phyloP scores from a whole-genome alignment of 2,797 vertebrate species.

The Coregonus ussuriensis region DNA sequence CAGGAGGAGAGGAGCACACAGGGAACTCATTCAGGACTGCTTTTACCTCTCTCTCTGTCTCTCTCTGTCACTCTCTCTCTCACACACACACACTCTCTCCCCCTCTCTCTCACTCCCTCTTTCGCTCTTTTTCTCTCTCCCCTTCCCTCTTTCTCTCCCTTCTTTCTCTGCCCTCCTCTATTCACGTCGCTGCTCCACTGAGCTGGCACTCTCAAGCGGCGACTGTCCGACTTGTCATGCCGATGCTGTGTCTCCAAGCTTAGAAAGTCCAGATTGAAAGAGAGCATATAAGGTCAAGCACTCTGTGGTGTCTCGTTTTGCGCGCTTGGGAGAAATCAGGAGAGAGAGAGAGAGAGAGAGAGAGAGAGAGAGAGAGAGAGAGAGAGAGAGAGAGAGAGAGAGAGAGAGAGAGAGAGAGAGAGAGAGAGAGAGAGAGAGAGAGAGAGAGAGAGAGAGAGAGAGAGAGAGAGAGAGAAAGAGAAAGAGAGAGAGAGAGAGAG shows the following conservation, averaged over 20 bases:
- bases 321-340: background rate
- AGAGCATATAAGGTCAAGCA: conserved; percentile 2
- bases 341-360: background rate
- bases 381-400: background rate
- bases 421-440: too few relatives aligned
- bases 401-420: too few relatives aligned
- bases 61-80: background rate
- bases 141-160: background rate
- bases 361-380: too few relatives aligned
- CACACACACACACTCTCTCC: background rate
- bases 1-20: background rate
- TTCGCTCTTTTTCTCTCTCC: background rate
- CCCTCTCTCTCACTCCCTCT: background rate
- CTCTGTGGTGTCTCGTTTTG: background rate
- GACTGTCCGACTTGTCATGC: conserved; percentile 1
- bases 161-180: background rate
- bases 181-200: background rate
- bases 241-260: background rate
- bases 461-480: too few relatives aligned
- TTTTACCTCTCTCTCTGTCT: background rate
- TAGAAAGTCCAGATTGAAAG: background rate
- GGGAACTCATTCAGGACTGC: background rate
- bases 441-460: background rate
- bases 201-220: background rate
- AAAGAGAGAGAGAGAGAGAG: too few relatives aligned